Conservation (phyloP, 2,888 invertebrate genomes). For the Thymelicus acteon region DNA sequence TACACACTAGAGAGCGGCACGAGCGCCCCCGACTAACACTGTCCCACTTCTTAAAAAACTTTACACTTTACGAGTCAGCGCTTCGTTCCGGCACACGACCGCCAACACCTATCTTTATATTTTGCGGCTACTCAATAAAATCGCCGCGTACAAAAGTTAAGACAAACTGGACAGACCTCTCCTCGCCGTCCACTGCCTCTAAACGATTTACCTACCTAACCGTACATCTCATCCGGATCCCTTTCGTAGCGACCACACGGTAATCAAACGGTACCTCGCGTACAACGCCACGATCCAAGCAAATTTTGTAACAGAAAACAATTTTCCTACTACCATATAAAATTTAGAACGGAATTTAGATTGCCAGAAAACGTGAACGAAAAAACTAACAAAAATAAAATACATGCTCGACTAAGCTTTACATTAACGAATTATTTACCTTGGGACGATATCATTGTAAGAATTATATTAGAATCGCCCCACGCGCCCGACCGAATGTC, state of each 20-base stretch:
- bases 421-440: conserved; percentile 79
- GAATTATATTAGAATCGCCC: conserved; percentile 85
- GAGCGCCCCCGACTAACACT: conserved; percentile 54
- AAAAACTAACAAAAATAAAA: conserved; percentile 74
- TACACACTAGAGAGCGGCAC: conserved; percentile 55
- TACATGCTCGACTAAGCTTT: conserved; percentile 72
- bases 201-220: conserved; percentile 45
- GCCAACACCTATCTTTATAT: conserved; percentile 65
- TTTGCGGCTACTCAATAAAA: conserved; percentile 81
- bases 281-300: conserved; percentile 16
- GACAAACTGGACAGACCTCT: conserved; percentile 70
- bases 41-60: conserved; percentile 63
- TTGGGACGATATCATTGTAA: conserved; percentile 83
- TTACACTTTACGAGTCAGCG: conserved; percentile 53
- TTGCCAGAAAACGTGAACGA: conserved; percentile 69
- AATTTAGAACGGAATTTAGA: conserved; percentile 52
- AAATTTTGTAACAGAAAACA: conserved; percentile 46
- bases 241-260: background rate
- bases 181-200: conserved; percentile 61
- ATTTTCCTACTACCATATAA: conserved; percentile 45
- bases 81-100: conserved; percentile 25
- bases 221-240: conserved; percentile 29
- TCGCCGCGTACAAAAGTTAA: conserved; percentile 78
- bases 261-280: background rate
- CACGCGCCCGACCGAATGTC: conserved; percentile 69